Percentiles rank a stretch among this genome's conserved stretches.
Evolutionary conservation across 2,888 invertebrate genomes (phyloP).

Genomic region (Philhelius pedissequus): DNA sequence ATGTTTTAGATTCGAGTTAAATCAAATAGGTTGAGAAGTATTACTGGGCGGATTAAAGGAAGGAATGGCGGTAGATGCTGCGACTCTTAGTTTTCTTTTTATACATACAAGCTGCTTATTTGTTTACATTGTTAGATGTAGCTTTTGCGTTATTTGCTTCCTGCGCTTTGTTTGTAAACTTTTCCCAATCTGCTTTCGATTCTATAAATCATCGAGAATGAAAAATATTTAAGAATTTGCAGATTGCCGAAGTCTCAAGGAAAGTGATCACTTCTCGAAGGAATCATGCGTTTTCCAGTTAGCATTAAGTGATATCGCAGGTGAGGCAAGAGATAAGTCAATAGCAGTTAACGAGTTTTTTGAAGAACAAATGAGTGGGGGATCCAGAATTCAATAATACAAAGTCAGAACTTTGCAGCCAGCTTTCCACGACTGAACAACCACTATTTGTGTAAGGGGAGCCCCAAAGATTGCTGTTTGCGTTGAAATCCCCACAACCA

Average conservation of each 20-base stretch:
- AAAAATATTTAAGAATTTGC: neutral
- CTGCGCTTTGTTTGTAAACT: too few species aligned
- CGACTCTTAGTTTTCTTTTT: neutral
- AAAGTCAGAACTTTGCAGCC: neutral
- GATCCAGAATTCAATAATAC: neutral
- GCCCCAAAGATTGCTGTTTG: neutral
- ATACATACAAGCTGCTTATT: neutral
- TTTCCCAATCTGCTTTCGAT: neutral
- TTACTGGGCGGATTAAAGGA: constrained; percentile 4
- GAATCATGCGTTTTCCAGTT: neutral
- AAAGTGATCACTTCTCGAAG: neutral
- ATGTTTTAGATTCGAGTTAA: neutral
- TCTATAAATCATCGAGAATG: neutral
- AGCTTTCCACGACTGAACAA: neutral
- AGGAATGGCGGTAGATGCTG: neutral
- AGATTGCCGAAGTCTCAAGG: neutral
- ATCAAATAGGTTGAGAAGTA: neutral
- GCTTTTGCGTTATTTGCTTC: neutral
- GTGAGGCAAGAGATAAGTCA: neutral
- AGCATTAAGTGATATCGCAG: neutral
- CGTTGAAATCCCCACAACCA: neutral
- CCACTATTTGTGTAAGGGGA: neutral
- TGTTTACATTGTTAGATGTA: neutral
- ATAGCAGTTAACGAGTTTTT: neutral
- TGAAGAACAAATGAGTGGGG: neutral